Evolutionary conservation across 2,113 vertebrate genomes (phyloP), one percentile per base, ranked within the genome.

Genomic region (Pardalotus punctatus): DNA sequence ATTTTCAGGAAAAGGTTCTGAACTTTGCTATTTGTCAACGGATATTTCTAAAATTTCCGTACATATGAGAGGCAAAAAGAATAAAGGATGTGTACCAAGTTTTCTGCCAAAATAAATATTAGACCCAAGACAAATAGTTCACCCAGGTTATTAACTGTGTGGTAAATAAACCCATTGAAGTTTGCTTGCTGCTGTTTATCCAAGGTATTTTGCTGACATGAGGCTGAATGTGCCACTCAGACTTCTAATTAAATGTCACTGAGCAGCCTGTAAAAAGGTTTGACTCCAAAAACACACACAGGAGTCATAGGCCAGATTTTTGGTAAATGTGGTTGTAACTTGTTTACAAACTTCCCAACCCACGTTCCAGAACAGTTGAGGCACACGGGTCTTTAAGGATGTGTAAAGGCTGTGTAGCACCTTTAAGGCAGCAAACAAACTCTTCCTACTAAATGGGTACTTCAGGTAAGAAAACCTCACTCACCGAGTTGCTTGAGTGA

Each of bases 1-100:
- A 73, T 96, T 97, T 93, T 67, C 93, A 81, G 61, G 74, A 45
- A 80, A 88, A 90, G 94, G 93, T 80, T 91, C 83, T 94, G 97
- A 97, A 97, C 97, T 97, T 93, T 92, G 86, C 40, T 96, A 95
- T 97, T 96, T 84, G 79, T 72, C 94, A 92, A 22, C 70, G 95
- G 92, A 92, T 97, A 87, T 74, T 91, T 94, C 97, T 91, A 88
- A 95, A 94, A 94, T 97, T 95, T 95, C 84, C 1, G 66, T 81
- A 91, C 65, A 86, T 85, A 80, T 64, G 69, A 88, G 79, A 84
- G 76, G 60, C 53, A 79, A 64, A 92, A 76, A 62, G 80, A 79
- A 85, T 62, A 93, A 94, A 67, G 29, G 4, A 3, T 14, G 21
- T 88, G 71, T 79, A 81, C 71, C 35, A 66, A 66, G 33, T 94